A percentile compares a stretch with the other conserved stretches of the same genome.
Conservation (phyloP, 2,797 vertebrate species). For the Sebastes iracundus region DNA sequence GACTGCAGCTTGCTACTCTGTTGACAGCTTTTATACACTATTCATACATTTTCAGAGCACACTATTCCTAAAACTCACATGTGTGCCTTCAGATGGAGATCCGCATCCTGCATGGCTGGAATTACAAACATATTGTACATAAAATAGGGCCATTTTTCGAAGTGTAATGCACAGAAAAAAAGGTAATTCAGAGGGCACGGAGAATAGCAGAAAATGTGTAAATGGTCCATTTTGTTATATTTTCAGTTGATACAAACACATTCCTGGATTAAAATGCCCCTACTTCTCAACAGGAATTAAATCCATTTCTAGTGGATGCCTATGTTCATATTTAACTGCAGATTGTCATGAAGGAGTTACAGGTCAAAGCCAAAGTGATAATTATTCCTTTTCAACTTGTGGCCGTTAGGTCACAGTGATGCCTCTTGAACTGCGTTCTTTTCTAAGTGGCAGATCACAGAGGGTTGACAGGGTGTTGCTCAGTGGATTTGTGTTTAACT, state of each 20-base stretch:
- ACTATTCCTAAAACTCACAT: background rate
- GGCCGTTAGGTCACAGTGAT: background rate
- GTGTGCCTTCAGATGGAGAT: background rate
- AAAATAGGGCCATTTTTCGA: background rate
- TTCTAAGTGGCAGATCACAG: background rate
- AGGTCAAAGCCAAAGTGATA: background rate
- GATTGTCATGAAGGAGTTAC: background rate
- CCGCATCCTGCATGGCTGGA: background rate
- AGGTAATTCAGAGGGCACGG: background rate
- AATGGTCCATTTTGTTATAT: background rate
- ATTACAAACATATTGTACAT: background rate
- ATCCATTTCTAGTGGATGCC: background rate
- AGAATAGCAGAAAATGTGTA: background rate
- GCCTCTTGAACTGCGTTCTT: slow-evolving; percentile 1
- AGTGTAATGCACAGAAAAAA: background rate
- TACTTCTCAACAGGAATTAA: background rate
- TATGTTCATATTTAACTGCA: background rate
- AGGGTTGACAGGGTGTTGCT: background rate
- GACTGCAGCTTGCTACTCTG: background rate
- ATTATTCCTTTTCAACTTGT: background rate
- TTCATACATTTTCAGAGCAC: background rate
- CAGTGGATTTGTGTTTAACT: background rate
- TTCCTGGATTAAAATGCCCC: background rate
- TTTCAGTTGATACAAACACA: background rate
- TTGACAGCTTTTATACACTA: background rate